phyloP scores from a whole-genome alignment of 2,888 invertebrate species.

The Halocaridina rubra region DNA sequence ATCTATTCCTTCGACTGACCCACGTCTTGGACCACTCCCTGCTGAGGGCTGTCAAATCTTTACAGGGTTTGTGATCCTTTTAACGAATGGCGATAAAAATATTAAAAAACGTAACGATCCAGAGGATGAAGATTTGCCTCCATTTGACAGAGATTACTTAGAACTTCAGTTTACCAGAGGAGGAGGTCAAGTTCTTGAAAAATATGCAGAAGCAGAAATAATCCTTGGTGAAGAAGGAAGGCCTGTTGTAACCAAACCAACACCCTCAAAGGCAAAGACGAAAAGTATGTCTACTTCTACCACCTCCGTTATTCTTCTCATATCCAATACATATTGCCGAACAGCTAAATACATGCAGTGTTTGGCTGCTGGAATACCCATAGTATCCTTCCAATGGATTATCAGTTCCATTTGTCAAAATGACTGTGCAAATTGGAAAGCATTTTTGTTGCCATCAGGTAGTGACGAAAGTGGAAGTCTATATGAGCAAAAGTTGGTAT shows the following conservation, averaged over 20 bases:
- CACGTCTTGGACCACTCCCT: conserved; percentile 54
- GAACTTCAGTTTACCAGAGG: conserved; percentile 38
- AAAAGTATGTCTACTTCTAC: not conserved
- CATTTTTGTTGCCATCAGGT: conserved; percentile 34
- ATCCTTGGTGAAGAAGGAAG: conserved; percentile 36
- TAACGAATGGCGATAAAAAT: conserved; percentile 41
- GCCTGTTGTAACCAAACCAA: not conserved
- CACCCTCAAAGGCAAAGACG: conserved; percentile 25
- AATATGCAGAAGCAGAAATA: conserved; percentile 57
- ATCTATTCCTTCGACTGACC: conserved; percentile 24
- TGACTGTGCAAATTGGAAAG: conserved; percentile 1
- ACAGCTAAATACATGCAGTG: conserved; percentile 62
- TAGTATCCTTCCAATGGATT: conserved; percentile 57
- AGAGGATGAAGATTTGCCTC: conserved; percentile 25
- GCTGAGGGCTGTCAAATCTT: conserved; percentile 43
- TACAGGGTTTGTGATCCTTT: conserved; percentile 35
- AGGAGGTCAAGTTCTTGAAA: conserved; percentile 44
- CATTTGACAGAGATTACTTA: conserved; percentile 47
- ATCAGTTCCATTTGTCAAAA: conserved; percentile 32
- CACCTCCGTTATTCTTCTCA: conserved; percentile 28
- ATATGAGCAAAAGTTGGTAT: conserved; percentile 37
- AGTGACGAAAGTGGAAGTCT: conserved; percentile 18
- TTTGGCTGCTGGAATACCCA: conserved; percentile 58
- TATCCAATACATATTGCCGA: conserved; percentile 54
- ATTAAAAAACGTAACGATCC: conserved; percentile 24